Percentiles rank a stretch among this genome's conserved stretches.
Conservation (phyloP, 1,140 invertebrate species). For the Rhyacophila brunnea region DNA sequence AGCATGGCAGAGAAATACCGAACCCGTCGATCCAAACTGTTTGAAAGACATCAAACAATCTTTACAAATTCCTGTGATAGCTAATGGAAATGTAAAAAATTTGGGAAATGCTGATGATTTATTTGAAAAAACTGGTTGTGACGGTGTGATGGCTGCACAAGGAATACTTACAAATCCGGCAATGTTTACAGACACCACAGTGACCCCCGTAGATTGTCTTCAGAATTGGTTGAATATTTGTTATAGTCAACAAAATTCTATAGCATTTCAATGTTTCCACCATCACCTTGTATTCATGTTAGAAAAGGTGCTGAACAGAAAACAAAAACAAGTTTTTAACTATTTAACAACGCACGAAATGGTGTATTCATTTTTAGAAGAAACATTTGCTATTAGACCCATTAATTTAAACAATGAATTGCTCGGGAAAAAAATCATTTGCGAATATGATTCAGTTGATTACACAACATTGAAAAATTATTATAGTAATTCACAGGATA, state of each 20-base stretch:
- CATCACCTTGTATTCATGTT: constrained; percentile 94
- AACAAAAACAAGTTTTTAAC: constrained; percentile 76
- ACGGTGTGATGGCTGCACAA: constrained; percentile 87
- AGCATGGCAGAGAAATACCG: constrained; percentile 72
- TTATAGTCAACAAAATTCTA: constrained; percentile 47
- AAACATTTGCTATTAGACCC: constrained; percentile 54
- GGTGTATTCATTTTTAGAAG: constrained; percentile 70
- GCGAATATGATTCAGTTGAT: constrained; percentile 30
- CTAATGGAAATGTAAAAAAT: constrained; percentile 85
- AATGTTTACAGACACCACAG: constrained; percentile 69
- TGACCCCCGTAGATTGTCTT: constrained; percentile 76
- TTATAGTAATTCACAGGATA: background rate
- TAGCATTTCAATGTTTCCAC: constrained; percentile 81
- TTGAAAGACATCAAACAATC: constrained; percentile 72
- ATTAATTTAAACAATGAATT: constrained; percentile 42
- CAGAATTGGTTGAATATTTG: constrained; percentile 84
- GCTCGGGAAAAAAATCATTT: constrained; percentile 35
- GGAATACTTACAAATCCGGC: constrained; percentile 89
- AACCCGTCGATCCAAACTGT: constrained; percentile 72
- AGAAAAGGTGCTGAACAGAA: constrained; percentile 72
- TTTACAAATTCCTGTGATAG: constrained; percentile 79
- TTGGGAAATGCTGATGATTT: constrained; percentile 69
- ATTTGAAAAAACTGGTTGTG: constrained; percentile 66
- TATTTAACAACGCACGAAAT: constrained; percentile 65
- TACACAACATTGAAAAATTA: constrained; percentile 17